Conservation (phyloP, 2,888 invertebrate genomes). For the Nebria salina region DNA sequence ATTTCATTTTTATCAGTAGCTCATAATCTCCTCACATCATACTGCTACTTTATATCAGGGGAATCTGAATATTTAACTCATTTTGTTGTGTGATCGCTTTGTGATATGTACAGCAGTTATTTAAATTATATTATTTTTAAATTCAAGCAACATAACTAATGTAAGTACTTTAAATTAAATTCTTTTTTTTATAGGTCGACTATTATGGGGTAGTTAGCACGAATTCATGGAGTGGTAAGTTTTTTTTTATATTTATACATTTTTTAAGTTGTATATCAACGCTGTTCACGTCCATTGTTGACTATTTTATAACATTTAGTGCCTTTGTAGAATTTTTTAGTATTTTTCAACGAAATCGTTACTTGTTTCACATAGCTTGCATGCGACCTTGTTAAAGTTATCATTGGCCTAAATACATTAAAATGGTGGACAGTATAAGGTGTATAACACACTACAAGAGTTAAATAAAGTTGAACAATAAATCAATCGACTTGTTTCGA, state of each 20-base stretch:
- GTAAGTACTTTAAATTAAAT: conserved; percentile 22
- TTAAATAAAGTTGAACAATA: conserved; percentile 21
- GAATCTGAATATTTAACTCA: conserved; percentile 33
- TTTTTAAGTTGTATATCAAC: conserved; percentile 5
- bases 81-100: conserved; percentile 15
- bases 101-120: conserved; percentile 8
- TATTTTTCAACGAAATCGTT: conserved; percentile 6
- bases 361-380: conserved; percentile 20
- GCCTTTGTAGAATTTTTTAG: background rate
- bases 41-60: conserved; percentile 8
- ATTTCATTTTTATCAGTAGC: conserved; percentile 31
- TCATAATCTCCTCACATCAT: conserved; percentile 25
- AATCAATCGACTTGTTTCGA: conserved; percentile 26
- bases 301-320: background rate
- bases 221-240: conserved; percentile 36
- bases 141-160: background rate
- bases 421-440: conserved; percentile 39
- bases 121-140: background rate
- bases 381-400: conserved; percentile 48
- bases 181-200: conserved; percentile 25
- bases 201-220: conserved; percentile 23
- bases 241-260: background rate
- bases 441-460: conserved; percentile 8
- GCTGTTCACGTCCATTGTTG: background rate
- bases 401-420: conserved; percentile 60